Evolutionary conservation across 2,888 invertebrate genomes (phyloP).

Genomic region (Perizoma flavofasciatum): DNA sequence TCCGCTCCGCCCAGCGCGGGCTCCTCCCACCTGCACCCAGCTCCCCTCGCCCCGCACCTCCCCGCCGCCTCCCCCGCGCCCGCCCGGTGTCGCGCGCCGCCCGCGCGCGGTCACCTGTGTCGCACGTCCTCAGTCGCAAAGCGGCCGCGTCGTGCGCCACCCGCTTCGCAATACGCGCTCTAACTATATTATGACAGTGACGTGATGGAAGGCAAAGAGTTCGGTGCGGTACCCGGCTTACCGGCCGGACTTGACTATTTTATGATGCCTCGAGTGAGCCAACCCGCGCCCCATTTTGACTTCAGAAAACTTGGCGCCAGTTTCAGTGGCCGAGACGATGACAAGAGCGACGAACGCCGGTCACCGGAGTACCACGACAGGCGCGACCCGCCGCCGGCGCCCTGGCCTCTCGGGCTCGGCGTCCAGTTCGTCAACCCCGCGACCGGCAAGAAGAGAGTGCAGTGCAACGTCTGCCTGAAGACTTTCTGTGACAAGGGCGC

Average conservation of each 20-base stretch:
- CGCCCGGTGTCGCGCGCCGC: slow-evolving; percentile 75
- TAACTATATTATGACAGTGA: slow-evolving; percentile 70
- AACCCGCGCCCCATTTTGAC: slow-evolving; percentile 95
- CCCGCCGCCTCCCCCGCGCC: slow-evolving; percentile 62
- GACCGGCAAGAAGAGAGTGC: slow-evolving; percentile 97
- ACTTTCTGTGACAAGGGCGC: slow-evolving; percentile 99
- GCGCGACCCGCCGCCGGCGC: slow-evolving; percentile 80
- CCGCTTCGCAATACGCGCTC: slow-evolving; percentile 68
- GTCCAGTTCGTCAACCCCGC: slow-evolving; percentile 95
- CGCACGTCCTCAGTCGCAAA: slow-evolving; percentile 83
- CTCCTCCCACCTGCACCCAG: slow-evolving; percentile 75
- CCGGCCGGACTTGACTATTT: slow-evolving; percentile 81
- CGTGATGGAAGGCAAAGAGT: slow-evolving; percentile 82
- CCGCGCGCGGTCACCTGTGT: slow-evolving; percentile 83
- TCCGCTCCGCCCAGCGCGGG: slow-evolving; percentile 81
- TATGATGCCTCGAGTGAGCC: slow-evolving; percentile 86
- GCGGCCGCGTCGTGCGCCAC: slow-evolving; percentile 85
- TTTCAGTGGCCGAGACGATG: slow-evolving; percentile 82
- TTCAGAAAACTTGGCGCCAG: slow-evolving; percentile 90
- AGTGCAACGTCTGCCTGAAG: slow-evolving; percentile 98
- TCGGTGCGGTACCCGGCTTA: slow-evolving; percentile 76
- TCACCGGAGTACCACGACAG: slow-evolving; percentile 73
- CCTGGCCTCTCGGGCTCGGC: slow-evolving; percentile 92
- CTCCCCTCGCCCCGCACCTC: slow-evolving; percentile 43
- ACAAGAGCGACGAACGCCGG: slow-evolving; percentile 68